phyloP scores from a whole-genome alignment of 2,797 vertebrate species.

The Dryobates pubescens region DNA sequence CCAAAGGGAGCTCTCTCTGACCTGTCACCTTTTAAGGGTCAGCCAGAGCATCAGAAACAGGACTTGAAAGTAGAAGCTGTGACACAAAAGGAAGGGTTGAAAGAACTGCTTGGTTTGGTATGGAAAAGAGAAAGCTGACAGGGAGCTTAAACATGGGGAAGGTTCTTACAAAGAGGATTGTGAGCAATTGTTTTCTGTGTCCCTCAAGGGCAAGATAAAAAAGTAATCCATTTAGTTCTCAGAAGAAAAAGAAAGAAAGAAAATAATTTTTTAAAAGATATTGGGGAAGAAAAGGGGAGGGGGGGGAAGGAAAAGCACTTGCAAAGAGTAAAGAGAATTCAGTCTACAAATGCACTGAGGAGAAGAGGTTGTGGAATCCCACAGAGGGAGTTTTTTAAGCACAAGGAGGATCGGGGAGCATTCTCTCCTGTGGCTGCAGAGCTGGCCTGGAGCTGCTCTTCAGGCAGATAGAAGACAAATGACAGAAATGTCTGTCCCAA shows the following conservation, averaged over 20 bases:
- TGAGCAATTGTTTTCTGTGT: constrained; percentile 41
- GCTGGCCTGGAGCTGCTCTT: neutral
- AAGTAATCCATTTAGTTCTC: constrained; percentile 45
- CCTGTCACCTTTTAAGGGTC: neutral
- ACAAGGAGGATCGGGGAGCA: neutral
- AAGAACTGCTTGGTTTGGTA: neutral
- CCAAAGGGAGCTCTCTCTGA: neutral
- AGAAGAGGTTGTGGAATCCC: neutral
- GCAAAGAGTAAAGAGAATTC: constrained; percentile 12
- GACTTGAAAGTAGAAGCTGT: neutral
- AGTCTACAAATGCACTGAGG: neutral
- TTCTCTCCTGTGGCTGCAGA: neutral
- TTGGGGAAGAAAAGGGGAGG: too few relatives aligned
- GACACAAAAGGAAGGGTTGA: neutral
- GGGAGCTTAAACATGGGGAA: neutral
- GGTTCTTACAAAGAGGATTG: constrained; percentile 8
- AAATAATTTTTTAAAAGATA: too few relatives aligned
- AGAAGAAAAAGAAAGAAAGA: neutral
- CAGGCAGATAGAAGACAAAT: neutral
- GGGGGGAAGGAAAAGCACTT: neutral
- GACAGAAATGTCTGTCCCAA: neutral
- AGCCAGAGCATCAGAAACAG: neutral
- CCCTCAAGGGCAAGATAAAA: constrained; percentile 51
- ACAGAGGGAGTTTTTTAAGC: constrained; percentile 20
- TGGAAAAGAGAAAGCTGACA: constrained; percentile 5